Evolutionary conservation across 2,113 vertebrate species (phyloP), one percentile per base, ranked within the genome.

Genomic region (Eudorcas thomsonii): DNA sequence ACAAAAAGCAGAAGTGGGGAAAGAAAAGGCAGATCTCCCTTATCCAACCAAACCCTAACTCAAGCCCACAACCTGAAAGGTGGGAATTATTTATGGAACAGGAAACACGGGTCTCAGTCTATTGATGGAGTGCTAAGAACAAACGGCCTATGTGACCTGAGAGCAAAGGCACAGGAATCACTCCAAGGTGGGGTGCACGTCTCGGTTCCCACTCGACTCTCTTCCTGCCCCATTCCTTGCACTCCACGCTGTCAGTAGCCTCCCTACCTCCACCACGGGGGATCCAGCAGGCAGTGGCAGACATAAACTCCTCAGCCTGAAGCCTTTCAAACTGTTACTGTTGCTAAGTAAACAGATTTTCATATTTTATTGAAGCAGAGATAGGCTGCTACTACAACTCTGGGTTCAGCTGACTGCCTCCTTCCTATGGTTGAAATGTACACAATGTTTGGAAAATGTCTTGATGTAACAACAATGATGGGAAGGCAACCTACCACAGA

Each of bases 341-440:
- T 91, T 91, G 60, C 62, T 93, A 94, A 96, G 59, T 93, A 92
- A 96, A 94, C 89, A 93, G 94, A 84, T 81, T 97, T 98, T 97
- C 96, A 80, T 54, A 91, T 86, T 96, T 97, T 60, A 92, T 90
- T 88, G 92, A 97, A 88, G 94, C 80, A 48, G n/a, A 93, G 78
- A 88, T 59, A 45, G 80, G 90, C 33, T 85, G 48, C 77, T 43
- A 43, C 84, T 87, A 26, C 2, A 52, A 30, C 43, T 57, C 92
- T 21, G 55, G 71, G 91, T 62, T 96, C 88, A 26, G 7, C 60
- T 39, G 55, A 54, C 86, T 78, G 89, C 55, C 94, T 95, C 83
- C 95, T 74, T 78, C 71, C 89, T 64, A 12, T 4, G 28, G 88
- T 23, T 86, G 59, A 96, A 96, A 88, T 21, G 43, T 54, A 90